Percentiles rank a stretch among this genome's conserved stretches.
Evolutionary conservation across 2,113 vertebrate species (phyloP).

Genomic region (Peromyscus polionotus): DNA sequence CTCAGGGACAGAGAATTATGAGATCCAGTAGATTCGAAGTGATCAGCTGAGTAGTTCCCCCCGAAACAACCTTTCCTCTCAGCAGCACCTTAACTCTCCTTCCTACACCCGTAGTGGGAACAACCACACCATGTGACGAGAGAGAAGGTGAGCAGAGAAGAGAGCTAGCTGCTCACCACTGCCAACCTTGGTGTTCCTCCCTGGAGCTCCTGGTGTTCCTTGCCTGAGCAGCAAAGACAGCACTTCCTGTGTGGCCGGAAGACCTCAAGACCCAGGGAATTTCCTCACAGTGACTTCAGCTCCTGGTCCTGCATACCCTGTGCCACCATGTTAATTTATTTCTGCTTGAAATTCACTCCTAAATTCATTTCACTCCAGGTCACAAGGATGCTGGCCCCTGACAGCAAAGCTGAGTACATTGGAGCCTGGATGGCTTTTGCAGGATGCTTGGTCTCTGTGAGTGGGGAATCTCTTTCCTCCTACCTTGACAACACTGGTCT

Average conservation of each 20-base stretch:
- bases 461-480: not conserved
- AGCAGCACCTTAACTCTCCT: not conserved
- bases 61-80: not conserved
- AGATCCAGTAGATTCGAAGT: not conserved
- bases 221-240: not conserved
- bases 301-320: not conserved
- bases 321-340: not conserved
- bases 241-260: not conserved
- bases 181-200: not conserved
- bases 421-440: not conserved
- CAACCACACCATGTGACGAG: accelerated
- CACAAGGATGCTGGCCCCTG: not conserved
- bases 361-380: too few species aligned
- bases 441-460: not conserved
- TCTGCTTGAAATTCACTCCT: not conserved
- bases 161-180: not conserved
- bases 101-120: not conserved
- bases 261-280: not conserved
- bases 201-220: too few species aligned
- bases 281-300: not conserved
- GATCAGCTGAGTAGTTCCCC: not conserved
- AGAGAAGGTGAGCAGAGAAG: not conserved
- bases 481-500: not conserved
- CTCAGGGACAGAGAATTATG: not conserved
- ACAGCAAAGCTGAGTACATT: not conserved